phyloP scores from a whole-genome alignment of 2,113 vertebrate genomes.

The Mus musculus region DNA sequence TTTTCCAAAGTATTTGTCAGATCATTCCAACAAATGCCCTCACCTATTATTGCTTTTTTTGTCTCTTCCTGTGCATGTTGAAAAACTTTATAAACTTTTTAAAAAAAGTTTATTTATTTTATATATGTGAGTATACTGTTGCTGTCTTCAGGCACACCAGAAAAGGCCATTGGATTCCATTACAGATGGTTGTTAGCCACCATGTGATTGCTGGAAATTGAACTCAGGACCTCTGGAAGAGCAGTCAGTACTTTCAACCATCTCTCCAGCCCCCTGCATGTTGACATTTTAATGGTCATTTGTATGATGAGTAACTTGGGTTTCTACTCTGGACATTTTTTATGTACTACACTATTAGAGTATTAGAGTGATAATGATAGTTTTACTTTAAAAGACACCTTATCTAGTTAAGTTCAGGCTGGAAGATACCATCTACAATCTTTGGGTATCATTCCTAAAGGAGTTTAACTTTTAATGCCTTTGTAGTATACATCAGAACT shows the following conservation, averaged over 20 bases:
- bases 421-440: neutral
- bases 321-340: neutral
- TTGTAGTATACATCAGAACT: neutral
- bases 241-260: too few relatives aligned
- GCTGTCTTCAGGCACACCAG: too few relatives aligned
- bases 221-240: too few relatives aligned
- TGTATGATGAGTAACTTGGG: neutral
- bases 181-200: too few relatives aligned
- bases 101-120: too few relatives aligned
- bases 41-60: neutral
- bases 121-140: too few relatives aligned
- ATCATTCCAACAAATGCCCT: neutral
- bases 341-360: neutral
- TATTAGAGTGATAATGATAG: neutral
- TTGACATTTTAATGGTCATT: slow-evolving; percentile 23
- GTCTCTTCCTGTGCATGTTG: neutral
- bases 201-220: too few relatives aligned
- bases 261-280: neutral
- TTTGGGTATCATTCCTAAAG: neutral
- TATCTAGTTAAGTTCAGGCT: slow-evolving; percentile 5
- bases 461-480: neutral
- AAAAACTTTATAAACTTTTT: neutral
- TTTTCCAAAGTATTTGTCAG: slow-evolving; percentile 12
- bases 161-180: too few relatives aligned
- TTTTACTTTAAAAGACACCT: neutral